Conservation (phyloP, 2,888 invertebrate genomes). For the Lordiphosa andalusiaca region DNA sequence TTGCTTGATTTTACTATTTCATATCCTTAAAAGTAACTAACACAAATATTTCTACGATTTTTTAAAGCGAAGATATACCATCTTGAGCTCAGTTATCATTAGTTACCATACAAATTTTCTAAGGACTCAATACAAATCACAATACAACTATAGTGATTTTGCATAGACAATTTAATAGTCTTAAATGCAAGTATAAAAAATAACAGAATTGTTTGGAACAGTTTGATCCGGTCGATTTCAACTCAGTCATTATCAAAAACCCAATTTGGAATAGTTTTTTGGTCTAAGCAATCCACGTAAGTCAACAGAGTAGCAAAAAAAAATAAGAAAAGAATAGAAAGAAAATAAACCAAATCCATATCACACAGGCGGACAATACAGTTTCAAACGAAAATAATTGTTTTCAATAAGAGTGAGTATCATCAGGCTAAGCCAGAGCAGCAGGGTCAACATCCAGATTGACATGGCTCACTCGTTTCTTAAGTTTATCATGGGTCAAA, state of each 20-base stretch:
- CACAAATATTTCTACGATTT: too few species aligned
- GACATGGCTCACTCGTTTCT: conserved; percentile 1
- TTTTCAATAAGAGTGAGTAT: conserved; percentile 34
- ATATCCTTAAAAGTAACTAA: too few species aligned
- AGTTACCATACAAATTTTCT: too few species aligned
- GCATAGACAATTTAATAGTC: too few species aligned
- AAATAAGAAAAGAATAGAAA: neutral
- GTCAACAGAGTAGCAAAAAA: neutral
- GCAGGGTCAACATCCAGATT: neutral
- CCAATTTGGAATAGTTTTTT: conserved; percentile 9
- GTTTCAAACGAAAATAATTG: neutral
- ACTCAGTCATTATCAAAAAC: conserved; percentile 26
- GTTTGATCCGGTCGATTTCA: too few species aligned
- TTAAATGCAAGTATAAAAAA: too few species aligned
- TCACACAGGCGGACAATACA: neutral
- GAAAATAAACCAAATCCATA: neutral
- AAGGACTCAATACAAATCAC: too few species aligned
- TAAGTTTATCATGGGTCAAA: conserved; percentile 91
- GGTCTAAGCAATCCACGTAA: neutral
- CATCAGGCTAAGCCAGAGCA: neutral
- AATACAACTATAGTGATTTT: too few species aligned
- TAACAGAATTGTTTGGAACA: too few species aligned
- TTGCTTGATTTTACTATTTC: too few species aligned
- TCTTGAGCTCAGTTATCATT: too few species aligned
- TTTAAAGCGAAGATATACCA: too few species aligned